Base-by-base conservation (phyloP, 92 coral and sea anemone species). In the Scolanthus callimorphus region DNA sequence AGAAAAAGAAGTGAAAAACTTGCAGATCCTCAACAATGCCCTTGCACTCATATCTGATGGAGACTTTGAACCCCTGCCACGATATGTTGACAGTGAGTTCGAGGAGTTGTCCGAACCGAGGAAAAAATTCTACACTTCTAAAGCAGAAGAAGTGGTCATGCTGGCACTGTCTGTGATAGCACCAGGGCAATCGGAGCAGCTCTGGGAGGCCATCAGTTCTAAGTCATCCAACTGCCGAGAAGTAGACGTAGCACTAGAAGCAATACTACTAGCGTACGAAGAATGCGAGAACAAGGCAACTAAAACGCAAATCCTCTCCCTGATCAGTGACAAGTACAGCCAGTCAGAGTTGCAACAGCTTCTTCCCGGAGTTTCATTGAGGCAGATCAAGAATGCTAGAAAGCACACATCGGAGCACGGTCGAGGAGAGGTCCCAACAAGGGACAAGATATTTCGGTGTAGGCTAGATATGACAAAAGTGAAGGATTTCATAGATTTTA, bases 301-400 rank as follows among this genome's bases (percentile, higher is more conserved):
- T 3, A 77, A 77, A 55, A 77, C 29, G n/a, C n/a, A n/a, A n/a
- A n/a, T n/a, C n/a, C n/a, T 69, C 23, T 69, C 77, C 3, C 65
- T 77, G 24, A 67, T 68, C 3, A 69, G 76, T 48, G 65, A 69
- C 27, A 60, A 45, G 57, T 77, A 25, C 51, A 61, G 71, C 27
- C 78, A 62, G 62, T 51, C 68, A 21, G 62, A 71, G 47, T 34
- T 60, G 9, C 84, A 68, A 23, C 49, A 77, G 31, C 38, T 60
- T 30, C 29, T 77, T 25, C 84, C 84, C n/a, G 84, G 76, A 39
- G 41, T 77, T 27, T 69, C 77, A 19, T 17, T 43, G 26, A 63
- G 83, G 24, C 76, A 68, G 64, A 68, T 76, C 25, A 44, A 67
- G 31, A 59, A 77, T 3, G 83, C 76, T 24, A 27, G 70, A 61